Conservation (phyloP, 2,888 invertebrate species). For the Machimus atricapillus region DNA sequence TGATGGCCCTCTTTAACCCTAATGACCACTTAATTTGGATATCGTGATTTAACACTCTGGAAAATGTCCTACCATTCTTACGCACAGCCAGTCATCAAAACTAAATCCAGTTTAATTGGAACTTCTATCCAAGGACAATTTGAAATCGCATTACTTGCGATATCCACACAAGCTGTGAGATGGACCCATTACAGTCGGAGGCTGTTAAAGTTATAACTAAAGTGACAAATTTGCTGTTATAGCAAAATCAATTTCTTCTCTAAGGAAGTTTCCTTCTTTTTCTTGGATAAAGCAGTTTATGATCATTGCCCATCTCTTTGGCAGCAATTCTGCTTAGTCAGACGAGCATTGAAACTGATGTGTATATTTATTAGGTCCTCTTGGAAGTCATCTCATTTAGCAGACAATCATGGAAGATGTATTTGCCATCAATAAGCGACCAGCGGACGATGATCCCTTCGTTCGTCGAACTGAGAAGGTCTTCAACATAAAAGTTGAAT, state of each 20-base stretch:
- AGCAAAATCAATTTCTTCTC: constrained; percentile 3
- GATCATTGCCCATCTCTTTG: not conserved
- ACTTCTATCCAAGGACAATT: not conserved
- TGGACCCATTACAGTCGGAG: not conserved
- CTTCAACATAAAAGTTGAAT: not conserved
- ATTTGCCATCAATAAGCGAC: not conserved
- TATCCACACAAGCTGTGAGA: not conserved
- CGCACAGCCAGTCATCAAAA: not conserved
- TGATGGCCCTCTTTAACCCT: not conserved
- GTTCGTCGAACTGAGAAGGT: not conserved
- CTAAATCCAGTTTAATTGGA: constrained; percentile 5
- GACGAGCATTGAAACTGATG: not conserved
- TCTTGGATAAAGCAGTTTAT: not conserved
- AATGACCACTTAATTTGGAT: constrained; percentile 11
- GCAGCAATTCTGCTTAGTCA: not conserved
- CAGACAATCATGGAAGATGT: not conserved
- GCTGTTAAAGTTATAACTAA: not conserved
- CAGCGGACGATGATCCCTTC: not conserved
- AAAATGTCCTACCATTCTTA: not conserved
- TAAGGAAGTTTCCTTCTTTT: not conserved
- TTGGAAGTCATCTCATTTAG: not conserved
- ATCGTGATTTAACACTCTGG: constrained; percentile 10
- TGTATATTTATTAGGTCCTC: not conserved
- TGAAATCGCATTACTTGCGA: not conserved
- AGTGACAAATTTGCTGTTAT: constrained; percentile 3